These are phyloP conservation scores for Tamandua tetradactyla DNA, from an alignment of 2,797 vertebrate genomes.

Conservation along the genomic window DNA sequence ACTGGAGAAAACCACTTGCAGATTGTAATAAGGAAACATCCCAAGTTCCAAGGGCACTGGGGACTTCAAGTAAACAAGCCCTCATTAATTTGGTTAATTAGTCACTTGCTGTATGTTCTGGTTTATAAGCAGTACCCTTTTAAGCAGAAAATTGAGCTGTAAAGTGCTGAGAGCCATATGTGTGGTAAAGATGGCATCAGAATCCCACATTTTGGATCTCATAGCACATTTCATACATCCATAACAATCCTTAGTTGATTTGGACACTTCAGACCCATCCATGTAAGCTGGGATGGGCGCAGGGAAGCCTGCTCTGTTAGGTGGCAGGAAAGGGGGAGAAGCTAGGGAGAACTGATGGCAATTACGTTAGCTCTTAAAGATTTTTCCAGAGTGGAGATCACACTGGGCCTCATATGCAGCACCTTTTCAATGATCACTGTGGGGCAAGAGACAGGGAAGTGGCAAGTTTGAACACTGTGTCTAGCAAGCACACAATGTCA, in stretches of 20 bases:
- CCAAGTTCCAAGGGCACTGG: constrained; percentile 70
- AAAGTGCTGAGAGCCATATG: constrained; percentile 61
- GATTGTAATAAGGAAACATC: constrained; percentile 63
- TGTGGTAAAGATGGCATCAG: constrained; percentile 19
- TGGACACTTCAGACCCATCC: background rate
- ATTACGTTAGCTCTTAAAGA: background rate
- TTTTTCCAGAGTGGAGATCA: background rate
- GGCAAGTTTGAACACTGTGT: background rate
- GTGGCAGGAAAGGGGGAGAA: background rate
- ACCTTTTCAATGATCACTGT: background rate
- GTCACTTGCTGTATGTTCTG: constrained; percentile 74
- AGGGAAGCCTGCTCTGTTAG: background rate
- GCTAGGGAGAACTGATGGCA: background rate
- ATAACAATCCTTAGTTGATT: background rate
- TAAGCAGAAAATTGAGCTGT: constrained; percentile 78
- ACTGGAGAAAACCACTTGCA: constrained; percentile 62
- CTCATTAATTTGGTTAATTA: constrained; percentile 81
- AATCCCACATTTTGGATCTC: background rate
- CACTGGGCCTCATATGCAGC: background rate
- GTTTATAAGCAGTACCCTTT: constrained; percentile 69
- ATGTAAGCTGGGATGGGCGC: background rate
- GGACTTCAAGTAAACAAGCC: constrained; percentile 78
- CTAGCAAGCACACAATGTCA: background rate
- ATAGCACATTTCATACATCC: background rate
- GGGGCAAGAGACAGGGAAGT: background rate